Evolutionary conservation across 2,797 vertebrate genomes (phyloP).

Genomic region (Prunella strophiata): DNA sequence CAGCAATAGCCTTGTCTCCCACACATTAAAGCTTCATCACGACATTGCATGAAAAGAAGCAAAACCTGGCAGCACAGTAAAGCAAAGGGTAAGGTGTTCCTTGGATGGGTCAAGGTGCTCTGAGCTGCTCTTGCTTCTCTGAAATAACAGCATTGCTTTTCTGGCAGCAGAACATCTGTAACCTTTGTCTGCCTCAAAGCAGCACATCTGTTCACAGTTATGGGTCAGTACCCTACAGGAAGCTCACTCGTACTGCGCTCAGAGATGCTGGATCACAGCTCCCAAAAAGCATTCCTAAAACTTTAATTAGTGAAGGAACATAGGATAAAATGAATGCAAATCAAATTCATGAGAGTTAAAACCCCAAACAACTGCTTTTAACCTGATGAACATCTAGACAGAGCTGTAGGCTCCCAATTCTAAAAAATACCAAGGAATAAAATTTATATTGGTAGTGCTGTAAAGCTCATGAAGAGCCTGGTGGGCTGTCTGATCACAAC

Average conservation of each 20-base stretch:
- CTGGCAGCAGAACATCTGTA: slow-evolving; percentile 66
- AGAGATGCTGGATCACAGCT: slow-evolving; percentile 41
- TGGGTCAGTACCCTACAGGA: slow-evolving; percentile 69
- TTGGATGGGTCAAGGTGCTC: slow-evolving; percentile 81
- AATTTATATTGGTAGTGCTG: neutral
- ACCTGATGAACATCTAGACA: neutral
- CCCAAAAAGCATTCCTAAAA: slow-evolving; percentile 1
- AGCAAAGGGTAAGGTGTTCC: slow-evolving; percentile 78
- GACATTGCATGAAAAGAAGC: slow-evolving; percentile 64
- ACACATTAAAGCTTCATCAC: slow-evolving; percentile 65
- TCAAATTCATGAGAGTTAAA: slow-evolving; percentile 33
- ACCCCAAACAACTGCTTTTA: neutral
- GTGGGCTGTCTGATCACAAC: neutral
- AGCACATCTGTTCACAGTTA: slow-evolving; percentile 62
- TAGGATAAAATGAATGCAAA: slow-evolving; percentile 56
- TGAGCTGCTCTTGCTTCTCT: slow-evolving; percentile 58
- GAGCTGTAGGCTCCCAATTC: neutral
- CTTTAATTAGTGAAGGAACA: slow-evolving; percentile 38
- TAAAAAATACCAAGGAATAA: neutral
- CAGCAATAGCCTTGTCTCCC: slow-evolving; percentile 76
- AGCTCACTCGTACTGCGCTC: neutral
- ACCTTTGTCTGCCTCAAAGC: neutral
- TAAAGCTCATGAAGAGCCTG: neutral
- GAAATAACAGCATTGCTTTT: slow-evolving; percentile 55
- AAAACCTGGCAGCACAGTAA: slow-evolving; percentile 68